phyloP scores from a whole-genome alignment of 2,888 invertebrate genomes.

The Bembecia ichneumoniformis region DNA sequence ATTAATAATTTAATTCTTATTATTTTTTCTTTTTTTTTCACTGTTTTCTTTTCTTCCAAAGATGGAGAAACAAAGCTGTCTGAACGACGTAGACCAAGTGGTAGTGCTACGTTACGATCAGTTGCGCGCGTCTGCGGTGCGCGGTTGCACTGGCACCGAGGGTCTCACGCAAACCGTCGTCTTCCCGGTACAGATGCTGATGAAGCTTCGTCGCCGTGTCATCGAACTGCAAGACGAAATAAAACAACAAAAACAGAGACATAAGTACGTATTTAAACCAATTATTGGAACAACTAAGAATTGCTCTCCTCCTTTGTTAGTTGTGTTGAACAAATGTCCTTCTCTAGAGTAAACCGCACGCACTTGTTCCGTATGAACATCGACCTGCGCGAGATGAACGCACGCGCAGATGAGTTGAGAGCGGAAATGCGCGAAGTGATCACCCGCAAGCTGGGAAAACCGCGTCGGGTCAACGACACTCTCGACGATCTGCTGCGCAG shows the following conservation, averaged over 20 bases:
- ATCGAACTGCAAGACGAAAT: slow-evolving; percentile 78
- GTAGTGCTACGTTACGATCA: slow-evolving; percentile 80
- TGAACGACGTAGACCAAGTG: slow-evolving; percentile 83
- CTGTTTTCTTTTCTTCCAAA: slow-evolving; percentile 23
- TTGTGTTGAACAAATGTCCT: too few species aligned
- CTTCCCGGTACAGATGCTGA: slow-evolving; percentile 75
- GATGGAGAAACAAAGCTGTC: slow-evolving; percentile 80
- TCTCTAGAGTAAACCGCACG: slow-evolving; percentile 74
- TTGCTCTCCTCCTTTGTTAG: background rate
- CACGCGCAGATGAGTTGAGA: slow-evolving; percentile 69
- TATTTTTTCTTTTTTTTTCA: too few species aligned
- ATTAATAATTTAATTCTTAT: too few species aligned
- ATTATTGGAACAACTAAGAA: background rate
- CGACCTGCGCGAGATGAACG: slow-evolving; percentile 78
- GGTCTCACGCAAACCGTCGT: slow-evolving; percentile 69
- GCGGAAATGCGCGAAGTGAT: slow-evolving; percentile 58
- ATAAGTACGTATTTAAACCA: slow-evolving; percentile 55
- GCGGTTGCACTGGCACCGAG: slow-evolving; percentile 47
- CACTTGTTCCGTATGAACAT: slow-evolving; percentile 80
- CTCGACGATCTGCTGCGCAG: slow-evolving; percentile 52
- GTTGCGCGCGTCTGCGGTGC: slow-evolving; percentile 64
- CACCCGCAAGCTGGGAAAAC: slow-evolving; percentile 51
- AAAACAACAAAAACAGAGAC: slow-evolving; percentile 71
- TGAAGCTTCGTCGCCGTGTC: slow-evolving; percentile 73
- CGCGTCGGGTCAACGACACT: slow-evolving; percentile 49